phyloP scores from a whole-genome alignment of 2,113 vertebrate genomes.

The Chauna torquata region DNA sequence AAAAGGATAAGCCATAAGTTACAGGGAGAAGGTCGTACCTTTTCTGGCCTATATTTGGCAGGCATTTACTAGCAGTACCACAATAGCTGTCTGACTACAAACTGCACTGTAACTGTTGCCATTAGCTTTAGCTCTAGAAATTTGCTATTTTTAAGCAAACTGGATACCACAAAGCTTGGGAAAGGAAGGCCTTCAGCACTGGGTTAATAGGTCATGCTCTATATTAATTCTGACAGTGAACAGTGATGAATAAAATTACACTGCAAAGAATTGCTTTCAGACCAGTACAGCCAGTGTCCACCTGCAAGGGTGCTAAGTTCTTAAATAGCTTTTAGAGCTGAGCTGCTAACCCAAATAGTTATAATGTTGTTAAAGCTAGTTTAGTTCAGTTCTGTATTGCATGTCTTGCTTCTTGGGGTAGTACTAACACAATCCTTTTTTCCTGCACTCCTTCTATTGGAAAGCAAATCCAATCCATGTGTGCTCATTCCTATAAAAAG shows the following conservation, averaged over 20 bases:
- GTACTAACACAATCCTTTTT: not conserved
- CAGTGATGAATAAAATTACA: not conserved
- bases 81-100: not conserved
- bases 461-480: constrained; percentile 28
- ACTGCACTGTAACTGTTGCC: not conserved
- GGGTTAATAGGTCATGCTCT: not conserved
- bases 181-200: not conserved
- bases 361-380: not conserved
- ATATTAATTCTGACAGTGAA: not conserved
- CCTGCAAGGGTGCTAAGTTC: not conserved
- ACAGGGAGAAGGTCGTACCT: not conserved
- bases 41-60: not conserved
- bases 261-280: not conserved
- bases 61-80: not conserved
- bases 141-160: not conserved
- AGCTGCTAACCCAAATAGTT: not conserved
- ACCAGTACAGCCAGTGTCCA: not conserved
- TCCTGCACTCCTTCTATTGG: not conserved
- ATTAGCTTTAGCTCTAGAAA: not conserved
- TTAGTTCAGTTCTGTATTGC: not conserved
- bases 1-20: not conserved
- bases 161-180: not conserved
- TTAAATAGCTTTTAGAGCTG: not conserved
- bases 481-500: constrained; percentile 9
- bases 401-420: not conserved